phyloP scores from a whole-genome alignment of 2,797 vertebrate species.

The Acanthurus tractus region DNA sequence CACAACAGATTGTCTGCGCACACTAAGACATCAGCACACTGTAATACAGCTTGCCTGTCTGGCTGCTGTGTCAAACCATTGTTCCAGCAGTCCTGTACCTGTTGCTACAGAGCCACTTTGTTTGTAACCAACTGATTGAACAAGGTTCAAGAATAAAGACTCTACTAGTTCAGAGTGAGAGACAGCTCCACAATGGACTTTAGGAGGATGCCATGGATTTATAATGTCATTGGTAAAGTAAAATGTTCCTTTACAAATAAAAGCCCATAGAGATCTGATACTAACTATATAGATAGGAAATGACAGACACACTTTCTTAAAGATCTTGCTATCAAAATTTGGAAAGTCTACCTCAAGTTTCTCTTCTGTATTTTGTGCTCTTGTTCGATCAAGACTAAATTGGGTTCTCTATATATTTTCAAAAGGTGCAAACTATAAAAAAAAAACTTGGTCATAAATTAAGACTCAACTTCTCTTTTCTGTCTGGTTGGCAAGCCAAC shows the following conservation, averaged over 20 bases:
- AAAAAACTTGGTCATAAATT: too few relatives aligned
- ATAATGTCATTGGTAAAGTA: background rate
- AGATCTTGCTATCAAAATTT: background rate
- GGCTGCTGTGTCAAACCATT: slow-evolving; percentile 29
- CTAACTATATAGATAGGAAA: too few relatives aligned
- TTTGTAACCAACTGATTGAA: slow-evolving; percentile 49
- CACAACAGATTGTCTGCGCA: slow-evolving; percentile 9
- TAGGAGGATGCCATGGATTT: background rate
- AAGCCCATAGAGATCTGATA: background rate
- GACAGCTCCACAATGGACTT: background rate
- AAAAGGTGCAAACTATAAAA: background rate
- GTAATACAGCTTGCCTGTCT: slow-evolving; percentile 32
- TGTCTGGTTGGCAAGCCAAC: too few relatives aligned
- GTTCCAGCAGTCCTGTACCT: slow-evolving; percentile 46
- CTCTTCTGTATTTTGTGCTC: background rate
- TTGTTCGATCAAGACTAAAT: background rate
- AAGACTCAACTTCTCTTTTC: too few relatives aligned
- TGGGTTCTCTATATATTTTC: background rate
- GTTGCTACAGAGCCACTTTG: slow-evolving; percentile 73
- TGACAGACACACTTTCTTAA: background rate
- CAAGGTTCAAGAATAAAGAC: slow-evolving; percentile 6
- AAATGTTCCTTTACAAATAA: background rate
- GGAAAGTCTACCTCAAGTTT: background rate
- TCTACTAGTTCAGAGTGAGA: background rate
- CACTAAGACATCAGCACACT: slow-evolving; percentile 15